These are phyloP conservation scores for Empidonax alnorum DNA, from an alignment of 2,113 vertebrate genomes.

Conservation along the genomic window DNA sequence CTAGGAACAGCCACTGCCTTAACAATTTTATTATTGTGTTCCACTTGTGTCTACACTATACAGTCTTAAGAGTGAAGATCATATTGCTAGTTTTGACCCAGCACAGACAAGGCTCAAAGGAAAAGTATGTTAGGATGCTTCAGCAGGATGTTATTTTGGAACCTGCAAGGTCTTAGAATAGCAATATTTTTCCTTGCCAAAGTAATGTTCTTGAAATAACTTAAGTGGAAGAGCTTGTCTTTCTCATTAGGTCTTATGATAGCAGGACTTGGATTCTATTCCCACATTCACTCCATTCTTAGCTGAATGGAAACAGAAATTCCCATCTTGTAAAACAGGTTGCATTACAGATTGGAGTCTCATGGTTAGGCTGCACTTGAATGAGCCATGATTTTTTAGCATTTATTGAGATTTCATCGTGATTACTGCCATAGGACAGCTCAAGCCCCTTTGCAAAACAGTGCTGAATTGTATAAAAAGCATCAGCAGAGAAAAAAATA, in stretches of 20 bases:
- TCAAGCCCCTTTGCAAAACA: neutral
- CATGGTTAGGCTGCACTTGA: neutral
- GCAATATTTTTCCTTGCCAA: constrained; percentile 6
- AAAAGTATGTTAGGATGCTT: neutral
- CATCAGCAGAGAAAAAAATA: neutral
- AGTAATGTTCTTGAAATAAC: constrained; percentile 18
- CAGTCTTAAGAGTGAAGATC: neutral
- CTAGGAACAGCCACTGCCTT: neutral
- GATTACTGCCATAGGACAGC: neutral
- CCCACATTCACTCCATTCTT: neutral
- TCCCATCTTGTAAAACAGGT: neutral
- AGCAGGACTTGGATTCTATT: neutral
- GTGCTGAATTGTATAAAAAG: neutral
- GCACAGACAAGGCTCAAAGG: neutral
- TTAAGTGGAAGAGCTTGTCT: neutral
- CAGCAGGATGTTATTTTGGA: constrained; percentile 2
- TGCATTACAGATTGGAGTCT: neutral
- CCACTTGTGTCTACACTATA: neutral
- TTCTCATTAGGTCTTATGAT: neutral
- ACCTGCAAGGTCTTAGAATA: neutral
- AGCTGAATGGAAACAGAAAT: neutral
- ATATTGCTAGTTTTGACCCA: neutral
- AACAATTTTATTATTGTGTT: neutral
- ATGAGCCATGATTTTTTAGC: neutral
- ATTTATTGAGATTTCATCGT: neutral